A percentile compares a stretch with the other conserved stretches of the same genome.
phyloP scores from a whole-genome alignment of 2,113 vertebrate genomes.

The Saccopteryx bilineata region DNA sequence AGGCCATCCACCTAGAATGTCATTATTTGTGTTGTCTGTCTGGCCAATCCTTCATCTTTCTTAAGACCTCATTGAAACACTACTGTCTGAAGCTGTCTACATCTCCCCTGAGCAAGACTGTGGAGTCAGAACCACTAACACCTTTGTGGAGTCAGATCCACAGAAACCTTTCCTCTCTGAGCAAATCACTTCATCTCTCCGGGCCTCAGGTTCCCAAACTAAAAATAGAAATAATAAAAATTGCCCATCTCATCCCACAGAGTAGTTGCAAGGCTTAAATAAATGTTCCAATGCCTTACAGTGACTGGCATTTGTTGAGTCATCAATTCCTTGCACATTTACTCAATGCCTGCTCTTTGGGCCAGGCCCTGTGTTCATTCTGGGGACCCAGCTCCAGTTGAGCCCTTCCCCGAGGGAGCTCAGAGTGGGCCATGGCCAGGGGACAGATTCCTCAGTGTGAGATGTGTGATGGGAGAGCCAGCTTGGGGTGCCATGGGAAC shows the following conservation, averaged over 20 bases:
- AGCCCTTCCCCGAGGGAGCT: background rate
- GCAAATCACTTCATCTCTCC: background rate
- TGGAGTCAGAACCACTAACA: background rate
- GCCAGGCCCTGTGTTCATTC: too few species aligned
- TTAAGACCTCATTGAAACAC: background rate
- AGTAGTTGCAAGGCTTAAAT: slow-evolving; percentile 20
- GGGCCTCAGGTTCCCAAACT: background rate
- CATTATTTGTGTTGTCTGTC: background rate
- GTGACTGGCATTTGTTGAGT: background rate
- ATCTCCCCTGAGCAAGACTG: background rate
- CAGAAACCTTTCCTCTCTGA: background rate
- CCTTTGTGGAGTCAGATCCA: background rate
- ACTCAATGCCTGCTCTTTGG: background rate
- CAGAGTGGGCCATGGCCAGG: accelerated
- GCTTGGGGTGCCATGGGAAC: background rate
- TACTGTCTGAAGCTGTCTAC: background rate
- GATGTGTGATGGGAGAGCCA: accelerated
- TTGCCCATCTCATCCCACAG: background rate
- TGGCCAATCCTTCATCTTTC: background rate
- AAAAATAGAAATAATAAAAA: background rate
- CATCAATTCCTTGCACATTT: background rate
- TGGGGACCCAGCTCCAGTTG: background rate
- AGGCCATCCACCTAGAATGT: background rate
- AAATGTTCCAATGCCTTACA: background rate
- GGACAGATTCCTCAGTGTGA: background rate